A percentile compares a stretch with the other conserved stretches of the same genome.
Evolutionary conservation across 2,888 invertebrate species (phyloP).

Genomic region (Drosophila putrida): DNA sequence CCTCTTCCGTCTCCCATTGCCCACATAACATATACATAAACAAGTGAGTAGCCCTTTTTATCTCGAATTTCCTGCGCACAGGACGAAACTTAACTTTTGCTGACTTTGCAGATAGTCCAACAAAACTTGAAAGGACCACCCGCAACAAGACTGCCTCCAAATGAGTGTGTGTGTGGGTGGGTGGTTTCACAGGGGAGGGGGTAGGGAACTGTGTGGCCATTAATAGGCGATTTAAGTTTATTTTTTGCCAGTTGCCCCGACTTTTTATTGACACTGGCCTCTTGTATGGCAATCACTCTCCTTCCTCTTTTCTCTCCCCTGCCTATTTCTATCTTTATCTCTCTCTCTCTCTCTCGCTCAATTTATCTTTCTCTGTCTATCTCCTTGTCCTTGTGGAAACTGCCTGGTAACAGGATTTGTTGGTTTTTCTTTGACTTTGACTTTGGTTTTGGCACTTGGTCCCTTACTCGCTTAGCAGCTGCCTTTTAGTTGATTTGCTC

Average conservation of each 20-base stretch:
- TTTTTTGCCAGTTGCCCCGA: conserved; percentile 68
- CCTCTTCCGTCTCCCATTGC: background rate
- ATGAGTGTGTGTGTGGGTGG: conserved; percentile 2
- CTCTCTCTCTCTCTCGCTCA: no score
- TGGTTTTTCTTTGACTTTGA: conserved; percentile 50
- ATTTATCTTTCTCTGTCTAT: background rate
- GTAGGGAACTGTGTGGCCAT: conserved; percentile 44
- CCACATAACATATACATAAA: conserved; percentile 10
- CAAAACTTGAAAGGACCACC: conserved; percentile 48
- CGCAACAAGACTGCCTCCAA: conserved; percentile 7
- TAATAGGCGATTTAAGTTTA: conserved; percentile 79
- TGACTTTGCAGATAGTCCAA: conserved; percentile 66
- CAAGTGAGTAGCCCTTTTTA: conserved; percentile 45
- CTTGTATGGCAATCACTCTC: conserved; percentile 30
- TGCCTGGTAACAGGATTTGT: conserved; percentile 32
- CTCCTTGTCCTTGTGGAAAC: conserved; percentile 3
- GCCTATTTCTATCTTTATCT: background rate
- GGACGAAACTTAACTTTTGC: conserved; percentile 73
- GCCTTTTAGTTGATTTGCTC: conserved; percentile 76
- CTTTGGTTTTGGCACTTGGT: conserved; percentile 49
- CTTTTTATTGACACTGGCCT: conserved; percentile 69
- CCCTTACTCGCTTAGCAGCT: conserved; percentile 37
- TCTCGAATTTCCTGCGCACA: conserved; percentile 46
- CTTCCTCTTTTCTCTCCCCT: conserved; percentile 6
- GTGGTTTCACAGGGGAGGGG: background rate